A percentile compares a stretch with the other conserved stretches of the same genome.
Conservation (phyloP, 1,140 invertebrate species). For the Nephila pilipes region DNA sequence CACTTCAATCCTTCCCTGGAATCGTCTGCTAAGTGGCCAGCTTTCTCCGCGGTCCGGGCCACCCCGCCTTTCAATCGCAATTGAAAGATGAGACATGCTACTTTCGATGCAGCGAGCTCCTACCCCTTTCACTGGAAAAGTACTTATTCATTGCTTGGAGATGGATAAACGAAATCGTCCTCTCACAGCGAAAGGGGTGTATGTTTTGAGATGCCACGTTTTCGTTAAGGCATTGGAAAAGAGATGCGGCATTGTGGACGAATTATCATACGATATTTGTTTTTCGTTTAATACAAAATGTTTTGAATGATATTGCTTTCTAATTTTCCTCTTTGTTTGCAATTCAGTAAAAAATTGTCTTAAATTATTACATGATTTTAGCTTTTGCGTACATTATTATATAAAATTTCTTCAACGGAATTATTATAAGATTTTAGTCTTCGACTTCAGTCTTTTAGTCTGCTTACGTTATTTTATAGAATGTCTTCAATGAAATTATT, state of each 20-base stretch:
- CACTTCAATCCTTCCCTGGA: constrained; percentile 68
- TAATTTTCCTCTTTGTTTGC: no score
- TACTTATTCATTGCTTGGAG: constrained; percentile 59
- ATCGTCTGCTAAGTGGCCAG: constrained; percentile 71
- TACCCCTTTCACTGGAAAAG: constrained; percentile 53
- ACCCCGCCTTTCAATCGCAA: constrained; percentile 32
- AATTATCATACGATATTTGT: no score
- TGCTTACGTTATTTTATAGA: no score
- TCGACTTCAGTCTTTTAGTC: no score
- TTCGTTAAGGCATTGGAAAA: neutral
- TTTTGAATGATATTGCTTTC: no score
- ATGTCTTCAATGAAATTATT: no score
- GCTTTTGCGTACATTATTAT: no score
- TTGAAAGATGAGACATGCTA: constrained; percentile 67
- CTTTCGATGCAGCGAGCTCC: neutral
- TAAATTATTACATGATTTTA: no score
- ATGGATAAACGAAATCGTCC: constrained; percentile 40
- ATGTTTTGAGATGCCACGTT: neutral
- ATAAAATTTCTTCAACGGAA: no score
- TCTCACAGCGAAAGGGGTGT: neutral
- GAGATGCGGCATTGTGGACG: neutral
- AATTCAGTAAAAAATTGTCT: no score
- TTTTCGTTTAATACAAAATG: no score
- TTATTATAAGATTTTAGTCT: no score
- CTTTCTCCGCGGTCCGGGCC: constrained; percentile 60